phyloP scores from a whole-genome alignment of 2,888 invertebrate species.

The Empis livida region DNA sequence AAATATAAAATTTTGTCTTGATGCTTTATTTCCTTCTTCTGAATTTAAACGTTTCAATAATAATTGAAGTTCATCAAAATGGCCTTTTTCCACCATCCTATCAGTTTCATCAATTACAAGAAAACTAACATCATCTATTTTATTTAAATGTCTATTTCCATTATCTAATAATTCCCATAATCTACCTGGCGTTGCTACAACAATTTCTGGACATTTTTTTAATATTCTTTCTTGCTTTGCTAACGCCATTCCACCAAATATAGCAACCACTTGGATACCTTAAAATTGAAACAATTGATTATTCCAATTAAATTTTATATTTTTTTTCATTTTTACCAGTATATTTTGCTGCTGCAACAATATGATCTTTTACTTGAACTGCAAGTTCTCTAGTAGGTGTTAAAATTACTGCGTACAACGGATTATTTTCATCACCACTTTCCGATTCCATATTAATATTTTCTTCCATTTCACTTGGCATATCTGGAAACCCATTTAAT shows the following conservation, averaged over 20 bases:
- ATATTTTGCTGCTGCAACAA: constrained; percentile 65
- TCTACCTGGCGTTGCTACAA: constrained; percentile 94
- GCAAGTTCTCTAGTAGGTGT: constrained; percentile 96
- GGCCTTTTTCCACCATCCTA: constrained; percentile 92
- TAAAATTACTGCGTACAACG: constrained; percentile 69
- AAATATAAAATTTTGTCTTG: constrained; percentile 88
- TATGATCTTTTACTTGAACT: constrained; percentile 82
- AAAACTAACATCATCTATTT: constrained; percentile 63
- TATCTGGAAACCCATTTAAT: constrained; percentile 15
- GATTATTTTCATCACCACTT: constrained; percentile 15
- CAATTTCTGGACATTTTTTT: constrained; percentile 72
- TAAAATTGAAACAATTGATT: not conserved
- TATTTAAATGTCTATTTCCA: constrained; percentile 62
- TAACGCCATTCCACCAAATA: constrained; percentile 89
- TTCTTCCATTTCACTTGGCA: constrained; percentile 18
- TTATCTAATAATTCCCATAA: constrained; percentile 85
- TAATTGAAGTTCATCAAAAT: constrained; percentile 81
- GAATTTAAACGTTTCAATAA: constrained; percentile 68
- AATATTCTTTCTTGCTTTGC: constrained; percentile 89
- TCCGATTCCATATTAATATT: constrained; percentile 12
- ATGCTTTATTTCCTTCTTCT: constrained; percentile 43
- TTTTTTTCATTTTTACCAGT: constrained; percentile 37
- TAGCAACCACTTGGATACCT: constrained; percentile 56
- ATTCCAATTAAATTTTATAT: not conserved
- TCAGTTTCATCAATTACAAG: constrained; percentile 97